Percentiles rank a stretch among this genome's conserved stretches.
These are phyloP conservation scores for Timema podura DNA, from an alignment of 2,888 invertebrate species.

Conservation along the genomic window DNA sequence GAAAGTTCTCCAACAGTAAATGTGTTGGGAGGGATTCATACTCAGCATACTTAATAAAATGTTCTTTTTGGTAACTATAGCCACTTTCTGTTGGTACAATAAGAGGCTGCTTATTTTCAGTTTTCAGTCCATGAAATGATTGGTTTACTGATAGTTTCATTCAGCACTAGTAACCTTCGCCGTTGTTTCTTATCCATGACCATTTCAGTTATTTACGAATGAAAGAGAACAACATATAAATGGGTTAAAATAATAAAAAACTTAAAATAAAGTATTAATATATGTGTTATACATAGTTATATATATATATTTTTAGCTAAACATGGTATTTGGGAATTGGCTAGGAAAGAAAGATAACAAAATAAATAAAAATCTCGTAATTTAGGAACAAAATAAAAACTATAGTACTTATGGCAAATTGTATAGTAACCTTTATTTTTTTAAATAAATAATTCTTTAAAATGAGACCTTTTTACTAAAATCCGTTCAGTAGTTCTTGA, in stretches of 20 bases:
- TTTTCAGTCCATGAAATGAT: neutral
- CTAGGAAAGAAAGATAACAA: too few species aligned
- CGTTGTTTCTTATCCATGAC: too few species aligned
- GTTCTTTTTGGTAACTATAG: neutral
- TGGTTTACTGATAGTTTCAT: neutral
- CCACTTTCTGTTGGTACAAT: slow-evolving; percentile 2
- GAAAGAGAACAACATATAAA: too few species aligned
- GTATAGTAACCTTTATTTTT: neutral
- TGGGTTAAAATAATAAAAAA: too few species aligned
- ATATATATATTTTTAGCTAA: too few species aligned
- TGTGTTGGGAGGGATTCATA: neutral
- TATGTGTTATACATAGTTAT: too few species aligned
- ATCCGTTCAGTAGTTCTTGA: neutral
- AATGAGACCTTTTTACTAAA: neutral
- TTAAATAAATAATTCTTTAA: neutral
- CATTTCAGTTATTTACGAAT: too few species aligned
- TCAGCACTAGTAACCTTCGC: neutral
- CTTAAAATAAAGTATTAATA: too few species aligned
- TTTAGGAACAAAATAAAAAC: too few species aligned
- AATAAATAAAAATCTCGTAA: too few species aligned
- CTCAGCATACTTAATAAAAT: slow-evolving; percentile 1
- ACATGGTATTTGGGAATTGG: too few species aligned
- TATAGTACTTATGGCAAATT: too few species aligned
- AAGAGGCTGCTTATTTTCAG: neutral
- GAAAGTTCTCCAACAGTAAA: neutral